Evolutionary conservation across 2,797 vertebrate species (phyloP).

Genomic region (Lithobates sylvaticus): DNA sequence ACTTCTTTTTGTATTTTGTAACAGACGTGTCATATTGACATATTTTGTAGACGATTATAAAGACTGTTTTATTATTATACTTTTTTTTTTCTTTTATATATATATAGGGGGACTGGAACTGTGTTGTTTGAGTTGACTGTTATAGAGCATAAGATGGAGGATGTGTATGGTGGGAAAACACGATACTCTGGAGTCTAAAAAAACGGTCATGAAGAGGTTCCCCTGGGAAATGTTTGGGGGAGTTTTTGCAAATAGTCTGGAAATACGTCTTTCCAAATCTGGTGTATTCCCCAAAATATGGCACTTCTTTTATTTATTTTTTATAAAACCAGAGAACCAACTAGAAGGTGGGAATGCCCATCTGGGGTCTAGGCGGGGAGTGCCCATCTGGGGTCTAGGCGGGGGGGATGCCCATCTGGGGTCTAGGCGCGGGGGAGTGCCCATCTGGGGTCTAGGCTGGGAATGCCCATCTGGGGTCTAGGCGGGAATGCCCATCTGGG

Average conservation of each 20-base stretch:
- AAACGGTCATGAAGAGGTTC: neutral
- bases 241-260: neutral
- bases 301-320: neutral
- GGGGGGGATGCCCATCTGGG: too few species aligned
- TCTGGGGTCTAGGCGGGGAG: too few species aligned
- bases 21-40: conserved; percentile 80
- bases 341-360: neutral
- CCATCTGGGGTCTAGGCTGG: too few species aligned
- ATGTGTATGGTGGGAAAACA: neutral
- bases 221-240: neutral
- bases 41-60: conserved; percentile 62
- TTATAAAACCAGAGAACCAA: too few species aligned
- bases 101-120: neutral
- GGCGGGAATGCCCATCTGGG: too few species aligned
- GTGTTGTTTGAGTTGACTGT: neutral
- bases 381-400: too few species aligned
- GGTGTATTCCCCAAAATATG: neutral
- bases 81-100: neutral
- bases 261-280: neutral
- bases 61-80: conserved; percentile 21
- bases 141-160: neutral
- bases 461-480: too few species aligned
- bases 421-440: too few species aligned
- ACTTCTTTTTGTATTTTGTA: conserved; percentile 73
- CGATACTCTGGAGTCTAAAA: neutral